phyloP scores from a whole-genome alignment of 2,888 invertebrate genomes.

The Ramazzottius varieornatus region DNA sequence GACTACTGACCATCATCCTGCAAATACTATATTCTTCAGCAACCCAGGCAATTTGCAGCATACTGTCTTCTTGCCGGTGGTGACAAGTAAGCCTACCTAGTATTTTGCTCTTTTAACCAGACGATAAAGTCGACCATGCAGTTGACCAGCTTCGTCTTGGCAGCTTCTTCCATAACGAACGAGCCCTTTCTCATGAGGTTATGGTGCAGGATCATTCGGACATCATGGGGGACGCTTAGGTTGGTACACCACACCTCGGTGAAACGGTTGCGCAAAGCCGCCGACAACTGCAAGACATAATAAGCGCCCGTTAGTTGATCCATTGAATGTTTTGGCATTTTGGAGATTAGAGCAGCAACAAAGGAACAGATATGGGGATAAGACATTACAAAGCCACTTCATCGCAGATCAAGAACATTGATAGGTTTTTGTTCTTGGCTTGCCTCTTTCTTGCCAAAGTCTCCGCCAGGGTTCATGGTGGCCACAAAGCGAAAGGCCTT shows the following conservation, averaged over 20 bases:
- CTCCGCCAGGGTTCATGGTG: constrained; percentile 99
- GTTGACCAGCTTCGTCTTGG: constrained; percentile 28
- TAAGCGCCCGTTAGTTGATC: background rate
- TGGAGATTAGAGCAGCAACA: background rate
- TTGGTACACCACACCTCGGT: constrained; percentile 94
- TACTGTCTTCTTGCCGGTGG: too few species aligned
- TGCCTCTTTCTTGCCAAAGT: constrained; percentile 90
- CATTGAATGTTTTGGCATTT: background rate
- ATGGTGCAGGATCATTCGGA: constrained; percentile 49
- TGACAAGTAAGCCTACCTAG: too few species aligned
- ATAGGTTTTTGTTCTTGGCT: constrained; percentile 5
- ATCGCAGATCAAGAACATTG: background rate
- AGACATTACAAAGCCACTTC: constrained; percentile 3
- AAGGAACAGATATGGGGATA: background rate
- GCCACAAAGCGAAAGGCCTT: constrained; percentile 64
- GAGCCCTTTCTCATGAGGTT: constrained; percentile 37
- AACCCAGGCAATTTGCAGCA: too few species aligned
- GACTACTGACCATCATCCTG: constrained; percentile 53
- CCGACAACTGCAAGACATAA: constrained; percentile 42
- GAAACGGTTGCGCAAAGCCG: constrained; percentile 80
- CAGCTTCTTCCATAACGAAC: constrained; percentile 24
- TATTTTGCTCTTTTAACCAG: constrained; percentile 32
- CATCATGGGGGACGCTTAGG: constrained; percentile 41
- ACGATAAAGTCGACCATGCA: constrained; percentile 51
- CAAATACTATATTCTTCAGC: constrained; percentile 5